Conservation (phyloP, 2,888 invertebrate species). For the Ennomos quercinarius region DNA sequence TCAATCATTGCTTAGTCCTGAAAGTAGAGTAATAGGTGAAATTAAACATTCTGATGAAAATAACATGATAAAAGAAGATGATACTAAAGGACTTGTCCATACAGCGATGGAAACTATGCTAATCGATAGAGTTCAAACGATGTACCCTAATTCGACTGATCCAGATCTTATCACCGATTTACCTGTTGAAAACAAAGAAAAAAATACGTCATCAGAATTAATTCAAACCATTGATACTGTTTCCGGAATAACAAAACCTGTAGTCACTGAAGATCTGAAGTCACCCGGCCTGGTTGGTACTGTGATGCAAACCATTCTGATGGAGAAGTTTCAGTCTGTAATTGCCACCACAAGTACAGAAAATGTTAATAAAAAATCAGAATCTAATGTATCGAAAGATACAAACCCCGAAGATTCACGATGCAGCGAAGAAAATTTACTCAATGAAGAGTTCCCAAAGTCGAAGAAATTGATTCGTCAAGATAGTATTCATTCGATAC, state of each 20-base stretch:
- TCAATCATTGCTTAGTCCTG: too few species aligned
- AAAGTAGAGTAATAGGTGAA: conserved; percentile 2
- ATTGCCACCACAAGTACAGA: conserved; percentile 36
- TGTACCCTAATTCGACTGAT: conserved; percentile 34
- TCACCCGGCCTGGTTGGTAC: conserved; percentile 64
- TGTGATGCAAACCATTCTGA: conserved; percentile 78
- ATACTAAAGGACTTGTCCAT: conserved; percentile 50
- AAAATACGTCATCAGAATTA: conserved; percentile 36
- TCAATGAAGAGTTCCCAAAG: conserved; percentile 42
- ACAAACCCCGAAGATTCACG: conserved; percentile 14
- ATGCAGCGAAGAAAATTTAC: conserved; percentile 21
- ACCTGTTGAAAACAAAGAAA: conserved; percentile 19
- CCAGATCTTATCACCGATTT: conserved; percentile 37
- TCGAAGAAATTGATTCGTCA: conserved; percentile 65
- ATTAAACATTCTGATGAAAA: conserved; percentile 1
- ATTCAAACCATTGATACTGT: conserved; percentile 72
- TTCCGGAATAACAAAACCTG: conserved; percentile 16
- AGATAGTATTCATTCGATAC: conserved; percentile 69
- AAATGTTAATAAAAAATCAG: conserved; percentile 2
- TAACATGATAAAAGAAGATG: conserved; percentile 1
- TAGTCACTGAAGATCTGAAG: conserved; percentile 27
- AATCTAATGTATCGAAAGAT: conserved; percentile 14
- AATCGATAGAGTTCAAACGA: conserved; percentile 33
- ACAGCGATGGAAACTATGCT: conserved; percentile 54
- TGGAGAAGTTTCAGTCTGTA: conserved; percentile 73